Conservation (phyloP, 1,140 invertebrate genomes). For the Bombus polaris region DNA sequence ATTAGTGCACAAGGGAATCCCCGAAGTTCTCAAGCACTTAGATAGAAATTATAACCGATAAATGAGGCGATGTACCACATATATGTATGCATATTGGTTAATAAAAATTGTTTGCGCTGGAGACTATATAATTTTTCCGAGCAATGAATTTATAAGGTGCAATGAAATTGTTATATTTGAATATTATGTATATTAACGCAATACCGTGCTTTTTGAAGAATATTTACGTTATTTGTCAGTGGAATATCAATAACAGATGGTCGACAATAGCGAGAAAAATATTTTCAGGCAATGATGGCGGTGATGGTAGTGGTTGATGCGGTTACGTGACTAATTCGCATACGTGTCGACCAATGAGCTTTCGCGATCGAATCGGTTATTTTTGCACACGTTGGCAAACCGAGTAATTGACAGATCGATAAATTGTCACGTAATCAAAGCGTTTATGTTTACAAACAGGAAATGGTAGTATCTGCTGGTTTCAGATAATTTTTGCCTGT, state of each 20-base stretch:
- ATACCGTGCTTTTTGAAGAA: neutral
- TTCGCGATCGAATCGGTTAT: neutral
- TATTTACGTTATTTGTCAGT: neutral
- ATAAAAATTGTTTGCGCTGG: too few species aligned
- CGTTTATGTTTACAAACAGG: neutral
- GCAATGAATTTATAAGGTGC: too few species aligned
- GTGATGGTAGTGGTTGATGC: neutral
- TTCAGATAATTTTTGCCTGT: neutral
- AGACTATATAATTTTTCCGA: neutral
- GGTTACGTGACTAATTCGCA: neutral
- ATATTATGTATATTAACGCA: neutral
- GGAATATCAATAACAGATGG: neutral
- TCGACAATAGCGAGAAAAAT: neutral
- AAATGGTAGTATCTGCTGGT: neutral
- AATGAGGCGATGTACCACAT: too few species aligned
- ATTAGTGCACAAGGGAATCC: too few species aligned
- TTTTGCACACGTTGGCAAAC: neutral
- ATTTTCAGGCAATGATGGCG: neutral
- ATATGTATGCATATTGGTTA: too few species aligned
- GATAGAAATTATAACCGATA: too few species aligned
- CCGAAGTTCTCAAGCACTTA: too few species aligned
- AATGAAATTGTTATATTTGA: neutral
- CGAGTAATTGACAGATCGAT: neutral
- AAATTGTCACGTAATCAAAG: neutral
- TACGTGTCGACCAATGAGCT: neutral